phyloP scores from a whole-genome alignment of 2,113 vertebrate species.

The Plecotus auritus region DNA sequence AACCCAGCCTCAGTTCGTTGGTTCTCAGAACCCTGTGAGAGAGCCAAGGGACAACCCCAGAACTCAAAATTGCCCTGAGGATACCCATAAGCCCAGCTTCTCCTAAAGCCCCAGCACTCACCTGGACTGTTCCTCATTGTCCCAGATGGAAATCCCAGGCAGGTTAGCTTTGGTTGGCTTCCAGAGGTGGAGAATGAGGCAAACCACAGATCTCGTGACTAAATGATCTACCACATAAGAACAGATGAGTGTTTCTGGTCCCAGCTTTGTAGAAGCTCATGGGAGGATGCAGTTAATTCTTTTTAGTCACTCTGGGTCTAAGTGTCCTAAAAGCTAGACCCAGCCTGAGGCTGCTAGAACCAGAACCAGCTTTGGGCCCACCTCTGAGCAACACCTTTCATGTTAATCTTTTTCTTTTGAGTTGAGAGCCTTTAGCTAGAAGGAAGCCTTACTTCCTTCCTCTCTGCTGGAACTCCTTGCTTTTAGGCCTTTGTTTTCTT shows the following conservation, averaged over 20 bases:
- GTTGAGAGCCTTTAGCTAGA: background rate
- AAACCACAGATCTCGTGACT: background rate
- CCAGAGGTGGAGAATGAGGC: background rate
- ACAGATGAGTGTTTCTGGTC: background rate
- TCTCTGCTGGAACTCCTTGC: background rate
- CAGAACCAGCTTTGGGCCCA: background rate
- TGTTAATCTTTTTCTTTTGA: background rate
- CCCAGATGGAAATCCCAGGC: background rate
- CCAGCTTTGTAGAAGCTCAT: background rate
- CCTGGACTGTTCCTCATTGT: background rate
- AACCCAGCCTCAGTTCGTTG: background rate
- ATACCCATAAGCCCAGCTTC: background rate
- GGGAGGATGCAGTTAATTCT: background rate
- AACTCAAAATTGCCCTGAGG: background rate
- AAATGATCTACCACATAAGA: background rate
- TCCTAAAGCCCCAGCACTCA: background rate
- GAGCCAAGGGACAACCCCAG: background rate
- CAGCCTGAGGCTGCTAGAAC: background rate
- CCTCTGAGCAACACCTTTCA: conserved; percentile 29
- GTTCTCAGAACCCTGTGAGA: background rate
- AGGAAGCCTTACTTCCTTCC: conserved; percentile 43
- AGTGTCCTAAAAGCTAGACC: background rate
- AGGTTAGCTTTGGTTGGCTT: background rate
- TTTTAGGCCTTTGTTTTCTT: conserved; percentile 49
- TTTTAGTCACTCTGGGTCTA: background rate